Evolutionary conservation across 2,888 invertebrate genomes (phyloP), one percentile per base, ranked within the genome.

Genomic region (Spodoptera littoralis): DNA sequence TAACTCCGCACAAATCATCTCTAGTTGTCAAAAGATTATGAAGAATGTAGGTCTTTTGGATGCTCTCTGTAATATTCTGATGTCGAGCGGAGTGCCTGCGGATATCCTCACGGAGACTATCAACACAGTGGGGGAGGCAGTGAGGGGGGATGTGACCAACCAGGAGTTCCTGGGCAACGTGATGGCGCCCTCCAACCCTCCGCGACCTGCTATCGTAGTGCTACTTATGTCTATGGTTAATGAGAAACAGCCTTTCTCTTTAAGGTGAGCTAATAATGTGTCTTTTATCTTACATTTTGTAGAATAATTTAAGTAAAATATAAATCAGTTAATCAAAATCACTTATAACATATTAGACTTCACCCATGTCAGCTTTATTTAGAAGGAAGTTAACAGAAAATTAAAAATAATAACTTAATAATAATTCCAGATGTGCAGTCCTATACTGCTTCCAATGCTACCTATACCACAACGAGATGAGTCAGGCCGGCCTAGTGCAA

Each of bases 161-260:
- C 99, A 99, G 92, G 98, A 98, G 81, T 98, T 97, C 85, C 96
- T 99, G 79, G 97, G 98, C 0, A 96, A 96, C 55, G 98, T 99
- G 2, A 96, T 97, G 95, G 99, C 99, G 13, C 99, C 99, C 0
- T 98, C 98, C 1, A 97, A 96, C 79, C 99, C 99, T 5, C 99
- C 99, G 3, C 96, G 99, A 60, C 98, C 99, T 0, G 98, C 98
- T 0, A 97, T 99, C 57, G 98, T 99, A 0, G 98, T 99, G 48
- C 95, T 99, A 8, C 93, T 99, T 9, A 98, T 99, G 98, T 99
- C 99, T 0, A 99, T 99, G 99, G 98, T 99, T 6, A 99, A 99
- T 88, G 99, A 99, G 88, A 99, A 99, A 84, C 99, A 99, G 88
- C 98, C 99, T 0, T 97, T 99, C 86, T 93, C 95, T 4, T 86